Percentiles rank a stretch among this genome's conserved stretches.
phyloP scores from a whole-genome alignment of 37 sponge, comb jelly and placozoan species.

The Ianthella basta region DNA sequence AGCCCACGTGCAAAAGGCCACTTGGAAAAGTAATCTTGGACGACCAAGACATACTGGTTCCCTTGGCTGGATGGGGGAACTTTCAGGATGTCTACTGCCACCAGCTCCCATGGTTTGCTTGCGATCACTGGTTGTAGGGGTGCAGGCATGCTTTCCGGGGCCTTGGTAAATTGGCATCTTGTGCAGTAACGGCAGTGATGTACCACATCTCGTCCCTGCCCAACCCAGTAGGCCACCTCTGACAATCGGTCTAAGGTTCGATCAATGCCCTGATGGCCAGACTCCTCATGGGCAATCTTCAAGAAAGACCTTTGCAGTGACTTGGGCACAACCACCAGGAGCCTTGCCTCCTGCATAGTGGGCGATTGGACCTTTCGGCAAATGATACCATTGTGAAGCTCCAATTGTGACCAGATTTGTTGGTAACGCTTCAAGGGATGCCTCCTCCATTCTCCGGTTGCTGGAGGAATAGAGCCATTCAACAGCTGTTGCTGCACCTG shows the following conservation, averaged over 20 bases:
- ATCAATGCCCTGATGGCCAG: slow-evolving; percentile 18
- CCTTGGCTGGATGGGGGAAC: background rate
- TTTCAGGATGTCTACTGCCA: slow-evolving; percentile 5
- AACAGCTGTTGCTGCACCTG: background rate
- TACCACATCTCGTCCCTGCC: background rate
- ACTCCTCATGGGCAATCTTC: background rate
- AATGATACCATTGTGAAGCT: background rate
- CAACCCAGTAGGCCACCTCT: slow-evolving; percentile 25
- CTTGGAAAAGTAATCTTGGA: background rate
- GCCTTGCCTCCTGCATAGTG: background rate
- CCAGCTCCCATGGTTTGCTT: slow-evolving; percentile 6
- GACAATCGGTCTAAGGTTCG: background rate
- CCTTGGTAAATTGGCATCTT: slow-evolving; percentile 3
- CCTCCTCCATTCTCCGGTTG: background rate
- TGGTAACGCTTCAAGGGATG: slow-evolving; percentile 4
- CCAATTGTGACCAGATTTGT: slow-evolving; percentile 4
- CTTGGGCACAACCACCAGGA: background rate
- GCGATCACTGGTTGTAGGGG: background rate
- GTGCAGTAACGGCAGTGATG: slow-evolving; percentile 4
- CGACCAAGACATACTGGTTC: background rate
- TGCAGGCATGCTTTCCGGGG: background rate
- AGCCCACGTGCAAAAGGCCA: background rate
- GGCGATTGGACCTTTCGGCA: background rate
- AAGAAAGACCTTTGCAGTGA: background rate
- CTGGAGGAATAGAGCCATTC: background rate